These are phyloP conservation scores for Catocala sponsa DNA, from an alignment of 2,888 invertebrate species.

Conservation along the genomic window DNA sequence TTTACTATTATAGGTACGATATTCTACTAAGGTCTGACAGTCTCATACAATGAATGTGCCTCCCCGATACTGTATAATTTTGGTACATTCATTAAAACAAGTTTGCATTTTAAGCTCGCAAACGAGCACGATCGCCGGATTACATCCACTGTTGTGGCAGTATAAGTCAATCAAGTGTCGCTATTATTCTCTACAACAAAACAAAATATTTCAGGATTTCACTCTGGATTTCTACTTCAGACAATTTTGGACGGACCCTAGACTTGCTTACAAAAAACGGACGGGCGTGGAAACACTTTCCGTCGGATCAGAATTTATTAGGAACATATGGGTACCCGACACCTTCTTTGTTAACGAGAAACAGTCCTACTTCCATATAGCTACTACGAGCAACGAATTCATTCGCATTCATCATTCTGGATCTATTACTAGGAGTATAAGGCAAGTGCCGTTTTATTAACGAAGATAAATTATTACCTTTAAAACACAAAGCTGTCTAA, in stretches of 20 bases:
- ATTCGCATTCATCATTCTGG: conserved; percentile 98
- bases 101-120: conserved; percentile 37
- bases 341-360: conserved; percentile 99
- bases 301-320: conserved; percentile 98
- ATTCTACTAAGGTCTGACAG: conserved; percentile 23
- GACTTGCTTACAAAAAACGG: conserved; percentile 96
- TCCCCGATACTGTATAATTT: conserved; percentile 32
- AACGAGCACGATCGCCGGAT: conserved; percentile 31
- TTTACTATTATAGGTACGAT: conserved; percentile 11
- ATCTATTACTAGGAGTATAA: conserved; percentile 97
- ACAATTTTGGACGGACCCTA: conserved; percentile 99
- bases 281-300: conserved; percentile 96
- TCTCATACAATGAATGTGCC: conserved; percentile 40
- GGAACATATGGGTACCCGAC: conserved; percentile 99
- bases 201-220: conserved; percentile 92
- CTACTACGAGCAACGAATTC: conserved; percentile 99
- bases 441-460: conserved; percentile 87
- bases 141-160: conserved; percentile 44
- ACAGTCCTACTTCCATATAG: conserved; percentile 99
- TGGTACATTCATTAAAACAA: conserved; percentile 32
- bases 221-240: conserved; percentile 99
- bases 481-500: neutral
- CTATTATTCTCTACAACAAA: conserved; percentile 39
- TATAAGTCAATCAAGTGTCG: conserved; percentile 34
- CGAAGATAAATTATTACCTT: neutral